Base-by-base conservation (phyloP, 37 sponge, comb jelly and placozoan species). In the Haliclona indistincta region DNA sequence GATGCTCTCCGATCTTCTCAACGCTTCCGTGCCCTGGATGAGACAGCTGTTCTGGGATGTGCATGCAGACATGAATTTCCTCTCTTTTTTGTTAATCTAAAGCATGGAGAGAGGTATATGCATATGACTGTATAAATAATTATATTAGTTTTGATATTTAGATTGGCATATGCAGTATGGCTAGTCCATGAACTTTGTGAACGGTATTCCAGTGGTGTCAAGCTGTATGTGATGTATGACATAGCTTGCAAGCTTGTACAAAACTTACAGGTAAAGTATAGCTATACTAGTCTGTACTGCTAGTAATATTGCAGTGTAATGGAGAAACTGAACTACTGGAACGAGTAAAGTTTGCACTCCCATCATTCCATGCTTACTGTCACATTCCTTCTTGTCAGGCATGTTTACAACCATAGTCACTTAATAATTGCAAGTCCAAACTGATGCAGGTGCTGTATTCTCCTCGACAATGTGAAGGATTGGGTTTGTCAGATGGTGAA, bases 61-160 rank as follows among this genome's bases (percentile, higher is more conserved):
- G 73, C 73, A 8, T 72, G 73, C 22, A 32, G 55, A 10, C 69
- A 68, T 68, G 69, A 68, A 68, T 68, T 68, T 68, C 69, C 69
- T 13, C 23, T 17, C 3, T 29, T 68, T 26, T 68, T 68, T 35
- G 25, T 68, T 26, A 53, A 35, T 35, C 38, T 72, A 8, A 55
- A 72, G 17, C 55, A 54, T 52, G 55, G 56, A 72, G 56, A 72
- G 55, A 55, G 56, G 55, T 72, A 72, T 26, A 15, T 36, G 19
- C 19, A 44, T 5, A 4, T 29, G 29, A 28, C 20, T 29, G 4
- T 7, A 15, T 13, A 34, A 40, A 29, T 55, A 72, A n/a, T 6
- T 6, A 55, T 5, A 35, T 53, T 15, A 13, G 3, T 72, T 22
- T 4, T 11, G n/a, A 15, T 23, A 32, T 13, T 29, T 33, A 72